Evolutionary conservation across 2,113 vertebrate genomes (phyloP).

Genomic region (Orientallactaga bullata): DNA sequence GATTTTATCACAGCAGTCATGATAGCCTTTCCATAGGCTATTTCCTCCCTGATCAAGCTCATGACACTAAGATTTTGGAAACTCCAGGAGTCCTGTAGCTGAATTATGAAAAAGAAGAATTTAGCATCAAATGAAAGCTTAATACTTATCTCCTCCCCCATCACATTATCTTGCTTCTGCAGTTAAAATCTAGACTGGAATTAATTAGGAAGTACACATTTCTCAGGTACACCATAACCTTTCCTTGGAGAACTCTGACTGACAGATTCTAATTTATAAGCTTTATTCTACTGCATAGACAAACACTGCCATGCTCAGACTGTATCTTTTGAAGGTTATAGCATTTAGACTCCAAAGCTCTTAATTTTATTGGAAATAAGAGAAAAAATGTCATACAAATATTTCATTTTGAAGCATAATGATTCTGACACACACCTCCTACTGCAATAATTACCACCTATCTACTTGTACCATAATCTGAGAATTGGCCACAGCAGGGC

Average conservation of each 20-base stretch:
- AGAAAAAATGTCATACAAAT: conserved; percentile 81
- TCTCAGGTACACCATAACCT: conserved; percentile 83
- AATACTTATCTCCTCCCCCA: conserved; percentile 31
- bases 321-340: conserved; percentile 82
- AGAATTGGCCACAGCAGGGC: conserved; percentile 34
- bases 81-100: conserved; percentile 17
- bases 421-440: conserved; percentile 61
- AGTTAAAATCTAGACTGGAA: conserved; percentile 58
- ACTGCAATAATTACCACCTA: conserved; percentile 60
- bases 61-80: conserved; percentile 18
- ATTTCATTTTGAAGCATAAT: conserved; percentile 81
- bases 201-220: conserved; percentile 80
- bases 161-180: conserved; percentile 60
- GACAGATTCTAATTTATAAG: conserved; percentile 81
- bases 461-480: conserved; percentile 36
- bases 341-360: conserved; percentile 75
- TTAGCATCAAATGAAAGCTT: conserved; percentile 50
- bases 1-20: background rate
- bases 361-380: conserved; percentile 77
- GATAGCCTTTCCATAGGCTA: background rate
- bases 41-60: background rate
- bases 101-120: conserved; percentile 50
- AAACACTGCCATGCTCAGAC: conserved; percentile 64
- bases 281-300: conserved; percentile 72
- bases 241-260: conserved; percentile 75